A percentile compares a stretch with the other conserved stretches of the same genome.
phyloP scores from a whole-genome alignment of 1,140 invertebrate species.

The Lamellibrachia luymesi region DNA sequence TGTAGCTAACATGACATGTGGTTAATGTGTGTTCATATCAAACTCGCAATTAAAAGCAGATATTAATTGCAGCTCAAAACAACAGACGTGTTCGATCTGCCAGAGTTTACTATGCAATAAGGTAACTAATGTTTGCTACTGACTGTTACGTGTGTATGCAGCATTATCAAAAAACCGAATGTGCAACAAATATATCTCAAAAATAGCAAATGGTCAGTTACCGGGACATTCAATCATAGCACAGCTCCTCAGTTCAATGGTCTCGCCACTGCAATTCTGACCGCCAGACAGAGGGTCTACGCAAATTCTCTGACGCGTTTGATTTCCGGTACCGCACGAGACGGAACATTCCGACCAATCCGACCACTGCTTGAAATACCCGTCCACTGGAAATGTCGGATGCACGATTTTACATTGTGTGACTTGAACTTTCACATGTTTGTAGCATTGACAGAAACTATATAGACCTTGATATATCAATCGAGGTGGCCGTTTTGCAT shows the following conservation, averaged over 20 bases:
- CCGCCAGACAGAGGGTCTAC: neutral
- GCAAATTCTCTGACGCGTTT: constrained; percentile 10
- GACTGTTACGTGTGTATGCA: neutral
- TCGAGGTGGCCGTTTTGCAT: too few species aligned
- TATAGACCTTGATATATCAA: too few species aligned
- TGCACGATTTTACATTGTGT: neutral
- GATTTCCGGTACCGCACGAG: neutral
- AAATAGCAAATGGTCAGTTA: neutral
- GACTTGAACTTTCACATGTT: neutral
- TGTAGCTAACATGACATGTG: too few species aligned
- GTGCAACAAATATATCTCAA: neutral
- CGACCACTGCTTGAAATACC: constrained; percentile 11
- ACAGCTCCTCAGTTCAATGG: neutral
- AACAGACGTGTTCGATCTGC: neutral
- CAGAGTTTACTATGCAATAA: too few species aligned
- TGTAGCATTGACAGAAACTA: too few species aligned
- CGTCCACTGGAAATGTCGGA: neutral
- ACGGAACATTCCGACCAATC: constrained; percentile 9
- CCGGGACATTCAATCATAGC: neutral
- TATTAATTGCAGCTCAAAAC: neutral
- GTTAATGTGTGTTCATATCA: neutral
- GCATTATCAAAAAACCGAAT: neutral
- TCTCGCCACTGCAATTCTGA: constrained; percentile 6
- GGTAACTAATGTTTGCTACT: too few species aligned
- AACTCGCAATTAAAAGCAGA: neutral